Evolutionary conservation across 2,113 vertebrate species (phyloP).

Genomic region (Pyxicephalus adspersus): DNA sequence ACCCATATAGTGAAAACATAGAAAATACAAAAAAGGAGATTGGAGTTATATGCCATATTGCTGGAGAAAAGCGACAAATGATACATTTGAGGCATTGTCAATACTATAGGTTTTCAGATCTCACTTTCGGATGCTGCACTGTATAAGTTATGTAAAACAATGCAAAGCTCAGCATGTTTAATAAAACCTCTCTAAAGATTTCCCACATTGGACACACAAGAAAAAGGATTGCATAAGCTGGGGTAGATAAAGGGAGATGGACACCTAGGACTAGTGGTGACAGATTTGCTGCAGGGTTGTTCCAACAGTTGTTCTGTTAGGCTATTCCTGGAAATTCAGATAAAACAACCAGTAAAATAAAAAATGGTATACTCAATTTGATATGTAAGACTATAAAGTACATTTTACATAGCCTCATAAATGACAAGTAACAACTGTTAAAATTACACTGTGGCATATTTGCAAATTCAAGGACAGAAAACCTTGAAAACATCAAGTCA

Average conservation of each 20-base stretch:
- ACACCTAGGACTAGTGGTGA: slow-evolving; percentile 19
- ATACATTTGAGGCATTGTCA: not conserved
- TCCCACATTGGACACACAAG: not conserved
- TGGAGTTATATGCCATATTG: too few species aligned
- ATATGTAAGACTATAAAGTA: not conserved
- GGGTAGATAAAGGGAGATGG: slow-evolving; percentile 39
- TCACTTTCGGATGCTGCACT: not conserved
- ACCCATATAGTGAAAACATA: too few species aligned
- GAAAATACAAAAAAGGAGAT: too few species aligned
- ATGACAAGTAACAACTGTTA: not conserved
- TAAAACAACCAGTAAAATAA: slow-evolving; percentile 7
- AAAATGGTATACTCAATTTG: not conserved
- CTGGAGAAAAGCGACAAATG: too few species aligned
- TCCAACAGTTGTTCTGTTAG: slow-evolving; percentile 25
- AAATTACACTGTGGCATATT: not conserved
- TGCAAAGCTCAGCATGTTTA: not conserved
- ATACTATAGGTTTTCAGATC: not conserved
- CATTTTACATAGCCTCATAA: slow-evolving; percentile 5
- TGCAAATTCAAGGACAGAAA: not conserved
- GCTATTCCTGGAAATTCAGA: slow-evolving; percentile 33
- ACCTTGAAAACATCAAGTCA: not conserved
- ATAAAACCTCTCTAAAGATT: not conserved
- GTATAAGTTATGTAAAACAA: slow-evolving; percentile 7
- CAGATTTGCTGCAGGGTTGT: slow-evolving; percentile 42
- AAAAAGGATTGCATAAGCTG: slow-evolving; percentile 16